phyloP scores from a whole-genome alignment of 2,888 invertebrate species.

The Folsomia manolachei region DNA sequence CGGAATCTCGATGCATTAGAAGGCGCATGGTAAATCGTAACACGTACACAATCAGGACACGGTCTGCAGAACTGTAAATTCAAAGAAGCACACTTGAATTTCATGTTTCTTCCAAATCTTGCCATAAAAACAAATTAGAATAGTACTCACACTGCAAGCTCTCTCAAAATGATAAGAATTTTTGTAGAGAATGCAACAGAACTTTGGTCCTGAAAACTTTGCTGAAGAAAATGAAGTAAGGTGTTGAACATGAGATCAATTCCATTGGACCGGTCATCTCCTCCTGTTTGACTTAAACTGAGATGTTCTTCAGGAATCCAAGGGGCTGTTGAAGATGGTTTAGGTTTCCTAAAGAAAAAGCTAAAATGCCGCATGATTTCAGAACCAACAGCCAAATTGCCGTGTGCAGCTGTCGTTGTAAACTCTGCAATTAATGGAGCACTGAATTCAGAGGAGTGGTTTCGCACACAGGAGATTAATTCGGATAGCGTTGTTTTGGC shows the following conservation, averaged over 20 bases:
- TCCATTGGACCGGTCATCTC: not conserved
- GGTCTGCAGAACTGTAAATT: no score
- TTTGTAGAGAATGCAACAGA: not conserved
- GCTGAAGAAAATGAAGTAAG: not conserved
- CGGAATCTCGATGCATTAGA: slow-evolving; percentile 5
- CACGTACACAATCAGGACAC: slow-evolving; percentile 16
- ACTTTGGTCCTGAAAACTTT: not conserved
- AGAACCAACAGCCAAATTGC: not conserved
- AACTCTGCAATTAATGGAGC: not conserved
- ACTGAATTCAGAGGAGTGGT: not conserved
- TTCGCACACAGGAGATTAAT: not conserved
- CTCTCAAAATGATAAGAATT: not conserved
- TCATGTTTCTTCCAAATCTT: no score
- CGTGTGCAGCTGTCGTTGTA: not conserved
- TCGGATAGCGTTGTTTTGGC: no score
- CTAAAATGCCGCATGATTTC: slow-evolving; percentile 13
- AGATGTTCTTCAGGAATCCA: no score
- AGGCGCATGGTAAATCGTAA: slow-evolving; percentile 16
- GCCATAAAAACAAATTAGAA: no score
- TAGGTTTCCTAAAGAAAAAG: not conserved
- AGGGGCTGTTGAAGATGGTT: no score
- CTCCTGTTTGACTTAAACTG: not conserved
- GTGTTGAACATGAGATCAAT: slow-evolving; percentile 8
- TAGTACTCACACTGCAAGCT: not conserved
- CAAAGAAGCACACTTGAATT: no score